Conservation (phyloP, 2,113 vertebrate genomes). For the Calidris pygmaea region DNA sequence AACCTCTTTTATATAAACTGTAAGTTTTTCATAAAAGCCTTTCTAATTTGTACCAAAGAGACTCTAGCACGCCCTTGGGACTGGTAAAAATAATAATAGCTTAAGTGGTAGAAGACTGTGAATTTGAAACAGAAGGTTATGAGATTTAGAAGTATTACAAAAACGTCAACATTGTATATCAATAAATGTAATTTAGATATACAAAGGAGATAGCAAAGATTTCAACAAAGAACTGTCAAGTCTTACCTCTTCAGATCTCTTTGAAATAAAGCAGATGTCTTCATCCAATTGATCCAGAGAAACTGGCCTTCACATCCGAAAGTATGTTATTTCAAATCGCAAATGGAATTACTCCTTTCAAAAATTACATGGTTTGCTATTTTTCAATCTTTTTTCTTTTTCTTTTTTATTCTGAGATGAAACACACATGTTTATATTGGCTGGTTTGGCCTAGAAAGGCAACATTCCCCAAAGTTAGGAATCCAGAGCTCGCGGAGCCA, state of each 20-base stretch:
- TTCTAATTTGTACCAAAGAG: conserved; percentile 54
- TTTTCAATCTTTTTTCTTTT: not conserved
- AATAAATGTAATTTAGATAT: conserved; percentile 35
- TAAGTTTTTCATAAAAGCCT: conserved; percentile 49
- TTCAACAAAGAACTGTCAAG: conserved; percentile 13
- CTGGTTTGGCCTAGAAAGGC: not conserved
- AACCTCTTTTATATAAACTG: conserved; percentile 38
- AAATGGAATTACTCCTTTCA: not conserved
- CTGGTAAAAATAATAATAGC: conserved; percentile 66
- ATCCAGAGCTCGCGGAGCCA: not conserved
- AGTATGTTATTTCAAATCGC: not conserved
- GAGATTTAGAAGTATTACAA: conserved; percentile 1
- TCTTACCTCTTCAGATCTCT: not conserved
- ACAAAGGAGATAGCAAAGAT: not conserved
- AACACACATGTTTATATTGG: not conserved
- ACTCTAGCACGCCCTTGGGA: conserved; percentile 36
- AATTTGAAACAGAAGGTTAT: conserved; percentile 63
- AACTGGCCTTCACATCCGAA: not conserved
- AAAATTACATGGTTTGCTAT: not conserved
- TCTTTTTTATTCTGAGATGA: not conserved
- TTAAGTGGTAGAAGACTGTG: conserved; percentile 51
- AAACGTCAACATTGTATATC: not conserved
- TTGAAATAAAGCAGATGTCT: conserved; percentile 44
- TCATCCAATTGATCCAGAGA: not conserved
- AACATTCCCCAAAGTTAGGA: not conserved